A percentile compares a stretch with the other conserved stretches of the same genome.
These are phyloP conservation scores for Actinia tenebrosa DNA, from an alignment of 64 coral and sea anemone genomes.

Conservation along the genomic window DNA sequence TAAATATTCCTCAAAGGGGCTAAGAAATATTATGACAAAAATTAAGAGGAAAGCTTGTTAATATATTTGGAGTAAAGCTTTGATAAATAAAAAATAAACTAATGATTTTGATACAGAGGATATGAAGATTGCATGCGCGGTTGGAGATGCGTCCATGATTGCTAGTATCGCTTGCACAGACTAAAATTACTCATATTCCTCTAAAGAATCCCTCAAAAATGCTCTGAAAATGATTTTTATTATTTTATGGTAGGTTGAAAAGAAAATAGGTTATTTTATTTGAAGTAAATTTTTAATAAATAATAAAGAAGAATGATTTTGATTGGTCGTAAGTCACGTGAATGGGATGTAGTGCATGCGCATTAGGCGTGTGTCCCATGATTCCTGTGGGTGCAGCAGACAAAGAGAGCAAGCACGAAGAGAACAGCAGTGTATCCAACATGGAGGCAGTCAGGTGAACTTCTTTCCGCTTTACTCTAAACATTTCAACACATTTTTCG, in stretches of 20 bases:
- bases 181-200: neutral
- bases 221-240: neutral
- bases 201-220: neutral
- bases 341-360: neutral
- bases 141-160: too few species aligned
- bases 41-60: too few species aligned
- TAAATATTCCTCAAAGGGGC: neutral
- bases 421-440: conserved; percentile 29
- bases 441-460: conserved; percentile 60
- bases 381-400: conserved; percentile 3
- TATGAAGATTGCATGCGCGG: too few species aligned
- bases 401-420: conserved; percentile 27
- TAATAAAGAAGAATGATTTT: neutral
- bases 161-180: too few species aligned
- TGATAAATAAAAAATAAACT: too few species aligned
- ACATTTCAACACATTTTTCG: conserved; percentile 45
- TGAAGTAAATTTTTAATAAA: neutral
- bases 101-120: neutral
- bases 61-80: too few species aligned
- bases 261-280: neutral
- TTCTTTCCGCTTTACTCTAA: conserved; percentile 53
- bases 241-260: neutral
- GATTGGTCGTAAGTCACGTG: conserved; percentile 11
- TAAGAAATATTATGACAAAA: too few species aligned
- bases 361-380: neutral